Percentiles rank a stretch among this genome's conserved stretches.
phyloP scores from a whole-genome alignment of 2,113 vertebrate genomes.

The Eulacestoma nigropectus region DNA sequence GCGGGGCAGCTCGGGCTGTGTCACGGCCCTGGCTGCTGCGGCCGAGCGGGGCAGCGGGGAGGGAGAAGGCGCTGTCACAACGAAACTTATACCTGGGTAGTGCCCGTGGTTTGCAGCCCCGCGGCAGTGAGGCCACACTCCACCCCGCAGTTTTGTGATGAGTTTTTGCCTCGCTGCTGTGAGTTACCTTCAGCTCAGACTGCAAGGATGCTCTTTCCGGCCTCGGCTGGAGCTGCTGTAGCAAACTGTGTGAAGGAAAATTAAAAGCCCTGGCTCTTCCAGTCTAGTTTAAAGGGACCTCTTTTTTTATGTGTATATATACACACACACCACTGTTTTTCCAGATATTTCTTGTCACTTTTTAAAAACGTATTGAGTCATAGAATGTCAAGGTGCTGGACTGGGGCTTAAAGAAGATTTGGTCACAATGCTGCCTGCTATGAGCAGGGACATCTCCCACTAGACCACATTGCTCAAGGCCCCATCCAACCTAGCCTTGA shows the following conservation, averaged over 20 bases:
- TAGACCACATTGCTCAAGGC: background rate
- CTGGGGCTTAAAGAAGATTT: background rate
- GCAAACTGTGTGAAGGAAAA: background rate
- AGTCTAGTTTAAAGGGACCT: background rate
- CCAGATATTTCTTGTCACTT: background rate
- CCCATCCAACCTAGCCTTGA: background rate
- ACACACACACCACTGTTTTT: background rate
- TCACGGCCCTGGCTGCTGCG: background rate
- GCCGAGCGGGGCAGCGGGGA: background rate
- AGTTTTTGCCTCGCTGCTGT: background rate
- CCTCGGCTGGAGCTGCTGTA: background rate
- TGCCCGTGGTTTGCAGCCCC: background rate
- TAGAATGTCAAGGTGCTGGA: background rate
- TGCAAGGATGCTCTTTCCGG: background rate
- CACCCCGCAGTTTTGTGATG: background rate
- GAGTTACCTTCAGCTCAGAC: background rate
- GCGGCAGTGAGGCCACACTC: background rate
- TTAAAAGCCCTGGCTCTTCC: background rate
- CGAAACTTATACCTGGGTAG: background rate
- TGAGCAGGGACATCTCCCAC: no score
- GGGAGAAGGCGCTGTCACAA: background rate
- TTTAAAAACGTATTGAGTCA: background rate
- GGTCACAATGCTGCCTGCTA: fast-evolving
- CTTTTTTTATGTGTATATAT: background rate
- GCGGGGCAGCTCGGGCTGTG: background rate